Percentiles rank a stretch among this genome's conserved stretches.
Conservation (phyloP, 2,797 vertebrate genomes). For the Lutjanus campechanus region DNA sequence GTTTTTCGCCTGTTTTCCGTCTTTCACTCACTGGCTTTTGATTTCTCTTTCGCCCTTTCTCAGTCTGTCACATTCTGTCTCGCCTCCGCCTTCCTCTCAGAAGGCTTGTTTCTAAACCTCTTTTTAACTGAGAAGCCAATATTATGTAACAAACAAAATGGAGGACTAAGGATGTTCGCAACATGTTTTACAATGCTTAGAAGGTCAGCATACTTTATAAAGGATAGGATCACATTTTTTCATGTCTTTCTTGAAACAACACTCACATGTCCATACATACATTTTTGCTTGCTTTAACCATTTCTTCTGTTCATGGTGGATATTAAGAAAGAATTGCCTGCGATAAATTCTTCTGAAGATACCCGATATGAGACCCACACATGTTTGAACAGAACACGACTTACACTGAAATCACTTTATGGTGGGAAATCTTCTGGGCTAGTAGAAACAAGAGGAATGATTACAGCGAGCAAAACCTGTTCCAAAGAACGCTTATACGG, state of each 20-base stretch:
- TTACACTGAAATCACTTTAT: neutral
- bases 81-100: neutral
- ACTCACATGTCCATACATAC: neutral
- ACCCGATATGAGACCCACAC: neutral
- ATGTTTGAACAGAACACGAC: neutral
- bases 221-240: neutral
- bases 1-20: neutral
- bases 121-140: neutral
- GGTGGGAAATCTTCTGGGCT: accelerated
- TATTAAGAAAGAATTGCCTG: neutral
- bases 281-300: neutral
- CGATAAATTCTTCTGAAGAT: neutral
- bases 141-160: neutral
- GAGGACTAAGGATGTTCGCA: neutral
- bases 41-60: neutral
- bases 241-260: neutral
- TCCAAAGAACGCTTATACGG: neutral
- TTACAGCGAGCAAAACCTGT: neutral
- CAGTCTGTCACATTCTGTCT: neutral
- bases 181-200: neutral
- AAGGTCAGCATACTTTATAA: neutral
- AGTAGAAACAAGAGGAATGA: neutral
- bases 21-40: neutral
- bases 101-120: neutral
- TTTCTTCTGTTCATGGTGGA: neutral